Conservation (phyloP, 2,797 vertebrate species). For the Erpetoichthys calabaricus region DNA sequence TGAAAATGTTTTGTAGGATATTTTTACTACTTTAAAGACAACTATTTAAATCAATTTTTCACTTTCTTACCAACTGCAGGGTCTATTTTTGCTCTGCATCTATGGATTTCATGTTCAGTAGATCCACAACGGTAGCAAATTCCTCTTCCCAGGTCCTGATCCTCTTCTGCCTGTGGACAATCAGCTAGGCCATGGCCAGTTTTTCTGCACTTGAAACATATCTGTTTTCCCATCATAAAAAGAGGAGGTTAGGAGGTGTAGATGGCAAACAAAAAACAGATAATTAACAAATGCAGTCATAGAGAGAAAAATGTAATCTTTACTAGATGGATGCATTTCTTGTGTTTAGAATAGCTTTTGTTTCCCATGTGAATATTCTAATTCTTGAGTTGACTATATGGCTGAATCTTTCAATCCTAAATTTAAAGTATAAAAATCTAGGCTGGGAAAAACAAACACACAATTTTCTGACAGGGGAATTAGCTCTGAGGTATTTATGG, state of each 20-base stretch:
- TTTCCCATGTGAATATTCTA: background rate
- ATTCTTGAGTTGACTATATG: too few species aligned
- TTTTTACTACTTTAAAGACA: too few species aligned
- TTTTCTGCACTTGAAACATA: slow-evolving; percentile 89
- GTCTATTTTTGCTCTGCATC: slow-evolving; percentile 75
- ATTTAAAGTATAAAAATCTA: too few species aligned
- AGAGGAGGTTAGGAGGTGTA: slow-evolving; percentile 12
- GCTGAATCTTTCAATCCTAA: too few species aligned
- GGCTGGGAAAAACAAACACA: too few species aligned
- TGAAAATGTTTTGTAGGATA: too few species aligned
- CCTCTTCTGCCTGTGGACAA: slow-evolving; percentile 70
- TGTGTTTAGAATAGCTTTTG: too few species aligned
- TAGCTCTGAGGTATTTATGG: too few species aligned
- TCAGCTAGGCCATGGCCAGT: slow-evolving; percentile 82
- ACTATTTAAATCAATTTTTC: background rate
- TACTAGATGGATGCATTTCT: background rate
- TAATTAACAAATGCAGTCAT: background rate
- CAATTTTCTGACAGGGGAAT: too few species aligned
- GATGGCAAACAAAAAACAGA: background rate
- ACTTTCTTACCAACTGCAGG: slow-evolving; percentile 64
- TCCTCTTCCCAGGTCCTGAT: slow-evolving; percentile 73
- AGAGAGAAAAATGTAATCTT: background rate
- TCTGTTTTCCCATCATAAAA: slow-evolving; percentile 26
- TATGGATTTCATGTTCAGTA: slow-evolving; percentile 79
- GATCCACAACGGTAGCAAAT: slow-evolving; percentile 93